phyloP scores from a whole-genome alignment of 2,797 vertebrate species.

The Acanthornis magna region DNA sequence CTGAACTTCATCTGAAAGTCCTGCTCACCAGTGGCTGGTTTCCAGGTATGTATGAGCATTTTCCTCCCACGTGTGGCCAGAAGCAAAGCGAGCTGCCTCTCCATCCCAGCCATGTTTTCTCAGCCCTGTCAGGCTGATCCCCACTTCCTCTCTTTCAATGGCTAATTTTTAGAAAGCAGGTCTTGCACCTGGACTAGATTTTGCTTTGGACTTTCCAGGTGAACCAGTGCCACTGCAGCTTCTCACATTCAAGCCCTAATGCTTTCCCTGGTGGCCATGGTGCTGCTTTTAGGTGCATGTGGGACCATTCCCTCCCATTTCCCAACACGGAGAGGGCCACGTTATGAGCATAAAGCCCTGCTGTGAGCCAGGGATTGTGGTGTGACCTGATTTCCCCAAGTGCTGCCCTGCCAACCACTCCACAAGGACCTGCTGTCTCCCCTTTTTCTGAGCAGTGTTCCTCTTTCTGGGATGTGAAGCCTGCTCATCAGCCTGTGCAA shows the following conservation, averaged over 20 bases:
- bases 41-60: accelerated
- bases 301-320: not conserved
- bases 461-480: not conserved
- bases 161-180: not conserved
- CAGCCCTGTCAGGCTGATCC: not conserved
- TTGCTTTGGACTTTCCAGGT: not conserved
- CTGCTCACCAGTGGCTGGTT: not conserved
- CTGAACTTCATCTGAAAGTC: not conserved
- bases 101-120: not conserved
- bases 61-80: not conserved
- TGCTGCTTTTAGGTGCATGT: not conserved
- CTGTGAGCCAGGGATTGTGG: not conserved
- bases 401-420: not conserved
- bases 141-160: not conserved
- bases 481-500: not conserved
- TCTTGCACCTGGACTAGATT: not conserved
- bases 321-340: not conserved
- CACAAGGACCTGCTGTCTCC: accelerated
- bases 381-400: not conserved
- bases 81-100: accelerated
- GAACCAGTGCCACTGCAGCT: accelerated
- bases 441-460: not conserved
- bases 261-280: accelerated
- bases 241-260: accelerated
- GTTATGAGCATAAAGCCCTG: not conserved